phyloP scores from a whole-genome alignment of 2,113 vertebrate genomes.

The Hystrix cristata region DNA sequence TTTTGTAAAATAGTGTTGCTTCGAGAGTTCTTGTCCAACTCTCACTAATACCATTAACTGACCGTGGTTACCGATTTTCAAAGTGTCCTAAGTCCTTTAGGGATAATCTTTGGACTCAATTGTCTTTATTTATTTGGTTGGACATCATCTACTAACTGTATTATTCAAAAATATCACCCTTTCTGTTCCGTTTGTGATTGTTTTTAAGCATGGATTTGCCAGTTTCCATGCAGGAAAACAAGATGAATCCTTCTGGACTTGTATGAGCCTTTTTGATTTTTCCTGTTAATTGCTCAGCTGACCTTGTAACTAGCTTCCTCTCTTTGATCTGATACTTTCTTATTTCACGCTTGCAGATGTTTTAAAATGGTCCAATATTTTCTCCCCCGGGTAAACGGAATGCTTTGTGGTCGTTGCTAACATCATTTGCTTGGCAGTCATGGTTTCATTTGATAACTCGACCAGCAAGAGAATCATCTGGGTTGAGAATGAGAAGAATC shows the following conservation, averaged over 20 bases:
- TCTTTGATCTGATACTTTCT: slow-evolving; percentile 80
- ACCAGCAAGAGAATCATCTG: background rate
- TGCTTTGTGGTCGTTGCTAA: slow-evolving; percentile 52
- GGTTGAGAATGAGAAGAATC: slow-evolving; percentile 9
- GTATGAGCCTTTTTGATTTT: slow-evolving; percentile 51
- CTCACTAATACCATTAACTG: background rate
- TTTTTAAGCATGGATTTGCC: slow-evolving; percentile 37
- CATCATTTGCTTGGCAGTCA: background rate
- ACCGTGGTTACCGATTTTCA: background rate
- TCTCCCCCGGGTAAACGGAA: background rate
- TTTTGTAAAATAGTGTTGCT: background rate
- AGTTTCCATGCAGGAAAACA: slow-evolving; percentile 20
- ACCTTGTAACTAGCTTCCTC: slow-evolving; percentile 77
- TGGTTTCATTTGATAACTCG: slow-evolving; percentile 60
- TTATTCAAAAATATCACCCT: slow-evolving; percentile 19
- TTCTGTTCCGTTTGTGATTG: slow-evolving; percentile 13
- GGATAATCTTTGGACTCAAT: slow-evolving; percentile 28
- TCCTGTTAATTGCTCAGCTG: slow-evolving; percentile 75
- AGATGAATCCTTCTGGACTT: background rate
- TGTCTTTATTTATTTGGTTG: slow-evolving; percentile 22
- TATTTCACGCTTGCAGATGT: slow-evolving; percentile 68
- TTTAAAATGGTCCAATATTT: slow-evolving; percentile 64
- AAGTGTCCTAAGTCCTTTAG: background rate
- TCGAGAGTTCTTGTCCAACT: background rate
- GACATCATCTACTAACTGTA: background rate